phyloP scores from a whole-genome alignment of 2,888 invertebrate genomes.

The Hartigia nigra region DNA sequence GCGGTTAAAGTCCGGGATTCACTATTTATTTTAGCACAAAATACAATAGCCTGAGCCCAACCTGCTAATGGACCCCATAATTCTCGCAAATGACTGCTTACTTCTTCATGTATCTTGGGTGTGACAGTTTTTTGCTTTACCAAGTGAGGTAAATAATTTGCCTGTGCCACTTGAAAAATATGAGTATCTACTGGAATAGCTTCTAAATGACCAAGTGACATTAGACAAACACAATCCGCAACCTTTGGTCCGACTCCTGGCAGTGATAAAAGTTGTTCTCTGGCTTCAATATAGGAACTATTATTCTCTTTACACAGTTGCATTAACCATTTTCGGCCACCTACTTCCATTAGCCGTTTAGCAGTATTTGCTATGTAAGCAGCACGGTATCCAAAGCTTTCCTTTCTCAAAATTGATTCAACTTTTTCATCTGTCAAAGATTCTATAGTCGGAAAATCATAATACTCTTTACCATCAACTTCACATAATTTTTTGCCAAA shows the following conservation, averaged over 20 bases:
- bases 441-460: conserved; percentile 84
- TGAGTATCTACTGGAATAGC: conserved; percentile 97
- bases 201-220: conserved; percentile 90
- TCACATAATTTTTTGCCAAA: conserved; percentile 84
- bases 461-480: conserved; percentile 74
- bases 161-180: conserved; percentile 89
- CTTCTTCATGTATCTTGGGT: conserved; percentile 85
- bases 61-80: conserved; percentile 90
- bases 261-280: conserved; percentile 78
- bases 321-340: conserved; percentile 80
- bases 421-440: conserved; percentile 73
- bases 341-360: conserved; percentile 74
- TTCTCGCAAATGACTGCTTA: conserved; percentile 82
- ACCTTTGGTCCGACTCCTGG: conserved; percentile 96
- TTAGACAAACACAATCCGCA: conserved; percentile 96
- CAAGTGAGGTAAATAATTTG: conserved; percentile 83
- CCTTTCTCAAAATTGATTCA: conserved; percentile 76
- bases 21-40: conserved; percentile 55
- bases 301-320: conserved; percentile 69
- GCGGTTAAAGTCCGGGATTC: conserved; percentile 7
- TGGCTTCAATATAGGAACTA: conserved; percentile 79
- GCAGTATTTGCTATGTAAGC: conserved; percentile 86
- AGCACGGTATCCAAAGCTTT: conserved; percentile 90
- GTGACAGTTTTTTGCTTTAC: conserved; percentile 81
- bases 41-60: conserved; percentile 93